Evolutionary conservation across 2,797 vertebrate species (phyloP), one percentile per base, ranked within the genome.

Genomic region (Glossophaga mutica): DNA sequence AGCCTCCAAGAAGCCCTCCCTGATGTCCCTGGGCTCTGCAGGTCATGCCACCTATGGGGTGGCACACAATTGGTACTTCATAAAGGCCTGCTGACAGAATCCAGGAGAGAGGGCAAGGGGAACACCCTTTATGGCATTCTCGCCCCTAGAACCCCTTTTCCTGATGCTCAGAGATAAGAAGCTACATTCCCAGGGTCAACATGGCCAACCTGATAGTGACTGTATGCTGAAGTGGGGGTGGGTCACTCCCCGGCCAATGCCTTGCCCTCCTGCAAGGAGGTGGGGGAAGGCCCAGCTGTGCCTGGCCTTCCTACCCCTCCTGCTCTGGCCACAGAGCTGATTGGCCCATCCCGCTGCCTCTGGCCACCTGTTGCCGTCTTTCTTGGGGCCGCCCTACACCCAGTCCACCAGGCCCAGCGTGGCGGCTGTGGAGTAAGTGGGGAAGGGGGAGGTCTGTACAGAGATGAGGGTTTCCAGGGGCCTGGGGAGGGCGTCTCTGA

Each of bases 341-440:
- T 84, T 92, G 97, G 96, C 32, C 37, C 34, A 19, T 18, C 9
- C 57, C 1, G 24, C 48, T n/a, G 91, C 55, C 79, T 57, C 46
- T 1, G 14, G 81, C 74, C 97, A 97, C 87, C 97, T 97, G 97
- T 18, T 26, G 18, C 92, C 62, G 94, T 93, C 96, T 8, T 9
- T 97, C 94, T 1, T 1, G 2, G 65, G 90, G 89, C 73, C 37
- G 4, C 55, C 34, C 37, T 57, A 78, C 50, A 26, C 57, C 94
- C 81, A 12, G 95, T 70, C 29, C 10, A 10, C 86, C 39, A n/a
- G 88, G 78, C 94, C 91, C 71, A 70, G 84, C 22, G 12, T 29
- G 32, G 91, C 21, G 90, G 48, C 94, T 65, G 71, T 1, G 14
- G 57, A 93, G 97, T 97, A 91, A 97, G 97, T 83, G 46, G 92